These are phyloP conservation scores for Cepphus grylle DNA, from an alignment of 2,113 vertebrate species.

Conservation along the genomic window DNA sequence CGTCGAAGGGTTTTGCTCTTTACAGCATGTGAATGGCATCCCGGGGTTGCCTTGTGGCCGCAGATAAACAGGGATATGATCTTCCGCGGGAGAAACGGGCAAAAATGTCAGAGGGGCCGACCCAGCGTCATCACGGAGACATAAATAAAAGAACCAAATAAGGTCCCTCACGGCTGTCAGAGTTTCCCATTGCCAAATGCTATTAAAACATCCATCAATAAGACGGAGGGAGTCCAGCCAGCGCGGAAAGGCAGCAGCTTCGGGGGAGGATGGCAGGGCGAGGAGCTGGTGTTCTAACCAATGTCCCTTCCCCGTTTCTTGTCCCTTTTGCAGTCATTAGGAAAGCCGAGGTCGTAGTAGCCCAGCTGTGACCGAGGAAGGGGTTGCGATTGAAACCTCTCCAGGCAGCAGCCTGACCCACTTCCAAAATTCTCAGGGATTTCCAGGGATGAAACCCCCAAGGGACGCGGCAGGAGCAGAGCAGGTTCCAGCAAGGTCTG, in stretches of 20 bases:
- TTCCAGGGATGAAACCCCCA: background rate
- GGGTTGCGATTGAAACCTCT: background rate
- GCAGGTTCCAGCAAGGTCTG: background rate
- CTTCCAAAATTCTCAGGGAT: background rate
- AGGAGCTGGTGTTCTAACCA: accelerated
- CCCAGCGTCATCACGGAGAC: background rate
- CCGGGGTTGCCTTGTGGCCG: slow-evolving; percentile 45
- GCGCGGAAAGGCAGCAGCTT: background rate
- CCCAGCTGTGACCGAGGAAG: background rate
- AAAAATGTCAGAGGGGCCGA: slow-evolving; percentile 9
- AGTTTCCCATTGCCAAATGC: background rate
- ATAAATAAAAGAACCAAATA: slow-evolving; percentile 30
- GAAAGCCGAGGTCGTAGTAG: background rate
- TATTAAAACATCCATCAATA: background rate
- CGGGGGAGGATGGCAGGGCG: background rate
- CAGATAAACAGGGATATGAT: slow-evolving; percentile 2
- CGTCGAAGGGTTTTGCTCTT: background rate
- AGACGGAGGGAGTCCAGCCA: background rate
- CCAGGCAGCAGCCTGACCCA: background rate
- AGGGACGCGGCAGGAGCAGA: accelerated
- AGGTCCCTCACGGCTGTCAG: background rate
- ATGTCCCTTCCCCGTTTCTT: accelerated
- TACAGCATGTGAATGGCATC: slow-evolving; percentile 13
- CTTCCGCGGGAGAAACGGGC: background rate
- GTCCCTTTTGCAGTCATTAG: background rate